Evolutionary conservation across 2,888 invertebrate species (phyloP).

Genomic region (Leptinotarsa peninsularis): DNA sequence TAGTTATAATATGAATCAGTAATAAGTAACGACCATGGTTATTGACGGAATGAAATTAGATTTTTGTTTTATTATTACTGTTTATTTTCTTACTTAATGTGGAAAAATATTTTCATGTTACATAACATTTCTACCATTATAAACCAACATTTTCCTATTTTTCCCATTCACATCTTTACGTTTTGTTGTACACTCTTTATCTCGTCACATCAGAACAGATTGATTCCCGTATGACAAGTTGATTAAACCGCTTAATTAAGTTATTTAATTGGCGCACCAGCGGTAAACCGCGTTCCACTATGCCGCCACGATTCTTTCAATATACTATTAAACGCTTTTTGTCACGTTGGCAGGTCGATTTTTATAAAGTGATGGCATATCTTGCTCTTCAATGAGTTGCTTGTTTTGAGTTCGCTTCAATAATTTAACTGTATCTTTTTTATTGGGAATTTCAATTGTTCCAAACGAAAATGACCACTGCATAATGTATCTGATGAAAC

Average conservation of each 20-base stretch:
- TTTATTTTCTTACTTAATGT: no score
- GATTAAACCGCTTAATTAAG: constrained; percentile 72
- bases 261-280: constrained; percentile 68
- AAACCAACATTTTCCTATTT: not conserved
- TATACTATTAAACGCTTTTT: constrained; percentile 45
- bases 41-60: no score
- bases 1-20: no score
- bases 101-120: no score
- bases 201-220: constrained; percentile 56
- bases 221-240: constrained; percentile 69
- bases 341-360: constrained; percentile 38
- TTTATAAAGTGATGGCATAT: constrained; percentile 34
- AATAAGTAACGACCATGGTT: no score
- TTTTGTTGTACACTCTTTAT: constrained; percentile 55
- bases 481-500: not conserved
- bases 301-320: constrained; percentile 42
- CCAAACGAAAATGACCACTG: not conserved
- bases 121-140: not conserved
- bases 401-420: not conserved
- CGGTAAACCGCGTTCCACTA: constrained; percentile 57
- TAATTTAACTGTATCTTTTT: constrained; percentile 4
- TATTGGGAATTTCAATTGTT: not conserved
- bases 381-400: constrained; percentile 18
- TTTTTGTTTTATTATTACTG: no score
- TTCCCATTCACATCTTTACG: constrained; percentile 4